Evolutionary conservation across 2,113 vertebrate genomes (phyloP).

Genomic region (Oceanodroma tethys): DNA sequence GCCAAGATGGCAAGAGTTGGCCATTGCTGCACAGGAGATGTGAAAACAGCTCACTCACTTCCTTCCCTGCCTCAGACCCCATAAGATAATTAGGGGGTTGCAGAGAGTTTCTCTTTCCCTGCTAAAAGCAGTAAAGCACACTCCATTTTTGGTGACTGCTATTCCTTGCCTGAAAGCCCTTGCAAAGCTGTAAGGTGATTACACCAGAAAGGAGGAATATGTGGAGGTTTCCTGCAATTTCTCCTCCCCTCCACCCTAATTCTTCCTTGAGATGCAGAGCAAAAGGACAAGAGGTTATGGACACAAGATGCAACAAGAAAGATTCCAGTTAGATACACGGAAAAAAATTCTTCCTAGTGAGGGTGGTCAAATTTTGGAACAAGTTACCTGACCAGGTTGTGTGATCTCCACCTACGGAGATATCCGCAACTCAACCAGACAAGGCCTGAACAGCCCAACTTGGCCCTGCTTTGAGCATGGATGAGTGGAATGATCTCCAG

Average conservation of each 20-base stretch:
- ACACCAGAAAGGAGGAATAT: neutral
- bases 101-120: neutral
- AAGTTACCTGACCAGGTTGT: neutral
- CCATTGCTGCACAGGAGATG: neutral
- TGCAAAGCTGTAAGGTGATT: neutral
- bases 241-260: neutral
- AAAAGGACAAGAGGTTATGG: neutral
- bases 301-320: neutral
- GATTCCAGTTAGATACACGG: neutral
- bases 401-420: neutral
- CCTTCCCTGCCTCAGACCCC: neutral
- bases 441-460: neutral
- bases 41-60: neutral
- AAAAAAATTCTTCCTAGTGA: neutral
- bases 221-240: neutral
- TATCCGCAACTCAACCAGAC: neutral
- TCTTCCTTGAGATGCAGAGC: neutral
- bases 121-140: neutral
- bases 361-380: neutral
- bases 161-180: neutral
- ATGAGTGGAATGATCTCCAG: neutral
- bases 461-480: neutral
- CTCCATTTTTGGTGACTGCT: neutral
- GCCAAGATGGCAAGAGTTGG: neutral
- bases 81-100: neutral